phyloP scores from a whole-genome alignment of 2,888 invertebrate genomes.

The Brachynemurus nebulosus region DNA sequence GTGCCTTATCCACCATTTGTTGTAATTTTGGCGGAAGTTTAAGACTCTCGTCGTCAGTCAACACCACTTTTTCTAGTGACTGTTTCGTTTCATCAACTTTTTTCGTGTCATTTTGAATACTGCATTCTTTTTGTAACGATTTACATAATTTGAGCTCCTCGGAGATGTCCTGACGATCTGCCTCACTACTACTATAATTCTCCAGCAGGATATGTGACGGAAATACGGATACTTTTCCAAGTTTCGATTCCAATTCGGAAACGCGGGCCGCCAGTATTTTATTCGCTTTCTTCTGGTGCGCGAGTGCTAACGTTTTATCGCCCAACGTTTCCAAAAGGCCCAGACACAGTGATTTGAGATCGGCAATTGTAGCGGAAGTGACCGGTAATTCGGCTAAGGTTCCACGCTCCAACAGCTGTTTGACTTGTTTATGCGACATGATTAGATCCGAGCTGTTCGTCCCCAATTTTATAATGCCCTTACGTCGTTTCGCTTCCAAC shows the following conservation, averaged over 20 bases:
- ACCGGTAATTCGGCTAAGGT: slow-evolving; percentile 37
- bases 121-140: not conserved
- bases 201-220: slow-evolving; percentile 54
- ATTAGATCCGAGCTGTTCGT: slow-evolving; percentile 52
- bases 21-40: slow-evolving; percentile 43
- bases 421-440: slow-evolving; percentile 71
- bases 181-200: slow-evolving; percentile 39
- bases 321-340: slow-evolving; percentile 71
- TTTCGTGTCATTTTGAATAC: not conserved
- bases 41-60: not conserved
- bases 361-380: slow-evolving; percentile 52
- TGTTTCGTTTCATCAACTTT: not conserved
- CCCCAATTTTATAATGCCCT: slow-evolving; percentile 53
- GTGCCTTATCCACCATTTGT: slow-evolving; percentile 42
- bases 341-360: slow-evolving; percentile 61
- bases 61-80: not conserved
- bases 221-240: slow-evolving; percentile 42
- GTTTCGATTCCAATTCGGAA: slow-evolving; percentile 64
- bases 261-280: slow-evolving; percentile 69
- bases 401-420: slow-evolving; percentile 56
- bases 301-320: slow-evolving; percentile 71
- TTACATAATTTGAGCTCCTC: slow-evolving; percentile 27
- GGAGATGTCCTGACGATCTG: slow-evolving; percentile 33
- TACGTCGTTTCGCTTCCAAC: slow-evolving; percentile 57
- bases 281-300: slow-evolving; percentile 80